Percentiles rank a stretch among this genome's conserved stretches.
Conservation (phyloP, 2,113 vertebrate genomes). For the Bos taurus region DNA sequence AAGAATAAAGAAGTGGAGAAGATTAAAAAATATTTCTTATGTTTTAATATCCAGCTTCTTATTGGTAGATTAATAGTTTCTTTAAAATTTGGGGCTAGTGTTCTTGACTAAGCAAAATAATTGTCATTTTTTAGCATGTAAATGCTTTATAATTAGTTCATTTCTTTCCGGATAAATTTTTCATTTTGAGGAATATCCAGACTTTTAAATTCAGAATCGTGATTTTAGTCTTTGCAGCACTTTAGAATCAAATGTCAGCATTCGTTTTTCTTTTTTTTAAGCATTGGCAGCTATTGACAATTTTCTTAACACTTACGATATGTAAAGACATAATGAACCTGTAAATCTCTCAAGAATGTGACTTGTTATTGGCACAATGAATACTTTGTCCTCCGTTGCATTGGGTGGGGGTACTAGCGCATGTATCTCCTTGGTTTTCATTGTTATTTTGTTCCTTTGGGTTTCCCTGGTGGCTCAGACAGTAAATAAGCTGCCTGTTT, state of each 20-base stretch:
- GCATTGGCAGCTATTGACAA: background rate
- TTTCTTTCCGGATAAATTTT: background rate
- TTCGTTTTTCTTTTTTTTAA: background rate
- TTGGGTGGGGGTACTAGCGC: background rate
- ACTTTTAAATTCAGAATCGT: background rate
- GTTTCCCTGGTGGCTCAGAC: background rate
- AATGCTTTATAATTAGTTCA: background rate
- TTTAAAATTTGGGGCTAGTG: no score
- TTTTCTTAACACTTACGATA: background rate
- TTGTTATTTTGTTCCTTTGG: background rate
- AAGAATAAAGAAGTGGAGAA: background rate
- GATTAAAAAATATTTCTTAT: background rate
- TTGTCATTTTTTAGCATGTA: background rate
- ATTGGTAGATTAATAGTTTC: background rate
- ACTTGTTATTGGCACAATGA: background rate
- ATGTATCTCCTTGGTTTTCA: background rate
- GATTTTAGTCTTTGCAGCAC: background rate
- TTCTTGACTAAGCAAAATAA: background rate
- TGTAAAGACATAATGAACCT: background rate
- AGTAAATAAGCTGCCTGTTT: background rate
- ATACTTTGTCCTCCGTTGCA: accelerated
- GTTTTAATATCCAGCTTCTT: background rate
- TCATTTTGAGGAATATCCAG: background rate
- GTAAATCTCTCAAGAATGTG: background rate
- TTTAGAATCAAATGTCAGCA: background rate